These are phyloP conservation scores for Euglossa dilemma DNA, from an alignment of 1,140 invertebrate species.

Conservation along the genomic window DNA sequence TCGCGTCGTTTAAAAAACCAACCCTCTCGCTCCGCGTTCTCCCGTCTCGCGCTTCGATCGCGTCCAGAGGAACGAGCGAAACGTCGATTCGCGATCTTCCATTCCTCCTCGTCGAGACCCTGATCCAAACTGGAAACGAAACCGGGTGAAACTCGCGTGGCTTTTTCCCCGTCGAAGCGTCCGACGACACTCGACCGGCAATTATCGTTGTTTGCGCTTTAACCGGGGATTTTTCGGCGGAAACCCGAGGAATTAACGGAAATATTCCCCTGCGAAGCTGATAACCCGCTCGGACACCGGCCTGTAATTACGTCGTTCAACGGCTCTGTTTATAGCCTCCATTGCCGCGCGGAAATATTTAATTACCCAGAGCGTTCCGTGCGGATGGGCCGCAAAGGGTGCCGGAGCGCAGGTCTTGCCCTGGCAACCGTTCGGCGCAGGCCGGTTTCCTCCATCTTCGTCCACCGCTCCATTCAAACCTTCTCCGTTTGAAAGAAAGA, in stretches of 20 bases:
- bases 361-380: conserved; percentile 61
- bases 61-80: not conserved
- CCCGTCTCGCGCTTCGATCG: not conserved
- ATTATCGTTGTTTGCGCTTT: conserved; percentile 5
- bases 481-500: not conserved
- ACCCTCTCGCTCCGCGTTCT: no score
- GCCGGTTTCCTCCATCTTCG: not conserved
- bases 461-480: not conserved
- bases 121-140: not conserved
- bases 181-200: not conserved
- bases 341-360: conserved; percentile 68
- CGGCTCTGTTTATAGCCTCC: conserved; percentile 56
- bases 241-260: not conserved
- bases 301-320: conserved; percentile 59
- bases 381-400: not conserved
- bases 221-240: not conserved
- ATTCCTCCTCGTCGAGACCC: not conserved
- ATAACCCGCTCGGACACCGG: conserved; percentile 29
- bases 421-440: not conserved
- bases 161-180: not conserved
- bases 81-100: not conserved
- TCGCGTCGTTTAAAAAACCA: not conserved
- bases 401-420: not conserved
- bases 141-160: not conserved
- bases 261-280: not conserved